Evolutionary conservation across 2,797 vertebrate species (phyloP).

Genomic region (Hypotaenidia okinawae): DNA sequence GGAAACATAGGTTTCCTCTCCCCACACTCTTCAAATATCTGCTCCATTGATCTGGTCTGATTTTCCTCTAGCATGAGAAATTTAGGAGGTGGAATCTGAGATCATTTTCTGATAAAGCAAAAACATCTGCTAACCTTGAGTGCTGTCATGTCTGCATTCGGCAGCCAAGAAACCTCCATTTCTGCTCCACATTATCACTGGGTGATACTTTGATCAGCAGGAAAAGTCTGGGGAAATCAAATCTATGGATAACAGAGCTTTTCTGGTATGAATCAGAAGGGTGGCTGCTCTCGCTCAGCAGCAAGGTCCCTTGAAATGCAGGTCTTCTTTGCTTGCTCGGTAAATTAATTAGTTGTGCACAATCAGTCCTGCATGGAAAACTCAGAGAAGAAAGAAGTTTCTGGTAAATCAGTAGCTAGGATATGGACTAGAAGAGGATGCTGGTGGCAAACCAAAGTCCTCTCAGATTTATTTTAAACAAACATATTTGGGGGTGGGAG

Average conservation of each 20-base stretch:
- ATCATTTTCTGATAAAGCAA: constrained; percentile 64
- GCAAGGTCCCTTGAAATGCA: neutral
- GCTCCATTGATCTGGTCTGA: neutral
- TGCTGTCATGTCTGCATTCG: neutral
- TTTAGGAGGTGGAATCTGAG: constrained; percentile 37
- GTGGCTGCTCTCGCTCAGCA: neutral
- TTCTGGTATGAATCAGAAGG: neutral
- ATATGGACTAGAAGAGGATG: neutral
- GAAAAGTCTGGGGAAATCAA: neutral
- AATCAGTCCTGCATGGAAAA: neutral
- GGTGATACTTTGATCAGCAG: neutral
- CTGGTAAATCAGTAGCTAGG: neutral
- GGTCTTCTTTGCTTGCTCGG: neutral
- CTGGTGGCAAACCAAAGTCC: neutral
- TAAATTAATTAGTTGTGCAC: neutral
- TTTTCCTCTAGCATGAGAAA: neutral
- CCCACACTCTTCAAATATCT: neutral
- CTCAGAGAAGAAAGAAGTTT: neutral
- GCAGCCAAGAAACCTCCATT: constrained; percentile 25
- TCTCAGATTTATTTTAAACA: neutral
- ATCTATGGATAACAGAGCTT: constrained; percentile 4
- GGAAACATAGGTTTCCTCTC: neutral
- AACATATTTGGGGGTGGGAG: accelerated
- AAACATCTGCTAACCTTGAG: constrained; percentile 52
- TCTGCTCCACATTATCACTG: constrained; percentile 16